Evolutionary conservation across 2,113 vertebrate genomes (phyloP).

Genomic region (Macquaria australasica): DNA sequence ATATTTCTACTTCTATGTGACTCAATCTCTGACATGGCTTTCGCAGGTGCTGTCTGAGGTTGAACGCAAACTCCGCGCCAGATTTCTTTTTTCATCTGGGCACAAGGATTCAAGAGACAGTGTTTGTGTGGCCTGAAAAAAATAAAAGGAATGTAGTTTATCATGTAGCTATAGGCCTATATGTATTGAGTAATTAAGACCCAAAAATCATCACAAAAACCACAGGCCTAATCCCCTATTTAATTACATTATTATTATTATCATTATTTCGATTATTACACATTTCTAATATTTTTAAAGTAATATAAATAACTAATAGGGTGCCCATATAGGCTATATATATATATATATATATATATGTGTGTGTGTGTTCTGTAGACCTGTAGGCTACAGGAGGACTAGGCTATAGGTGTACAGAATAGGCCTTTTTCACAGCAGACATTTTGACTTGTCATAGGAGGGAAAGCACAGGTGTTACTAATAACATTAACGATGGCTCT

Average conservation of each 20-base stretch:
- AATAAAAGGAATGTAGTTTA: background rate
- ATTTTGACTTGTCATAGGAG: background rate
- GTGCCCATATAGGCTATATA: background rate
- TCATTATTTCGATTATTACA: background rate
- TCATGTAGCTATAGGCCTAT: background rate
- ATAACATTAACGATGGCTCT: background rate
- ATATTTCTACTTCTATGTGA: conserved; percentile 37
- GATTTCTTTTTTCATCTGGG: conserved; percentile 48
- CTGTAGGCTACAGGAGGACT: background rate
- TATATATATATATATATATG: background rate
- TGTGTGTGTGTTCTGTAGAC: no score
- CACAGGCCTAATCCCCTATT: background rate
- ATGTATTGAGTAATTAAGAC: background rate
- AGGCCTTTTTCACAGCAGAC: background rate
- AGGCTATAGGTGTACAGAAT: background rate
- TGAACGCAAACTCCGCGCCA: conserved; percentile 68
- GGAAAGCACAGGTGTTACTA: background rate
- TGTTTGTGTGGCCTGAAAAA: background rate
- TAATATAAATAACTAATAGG: background rate
- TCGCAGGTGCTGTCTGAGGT: conserved; percentile 52
- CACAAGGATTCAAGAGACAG: conserved; percentile 44
- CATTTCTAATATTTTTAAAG: background rate
- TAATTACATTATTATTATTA: background rate
- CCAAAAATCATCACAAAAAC: background rate
- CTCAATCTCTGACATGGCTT: conserved; percentile 33